Base-by-base conservation (phyloP, 2,113 vertebrate genomes). In the Colistium nudipinnis region DNA sequence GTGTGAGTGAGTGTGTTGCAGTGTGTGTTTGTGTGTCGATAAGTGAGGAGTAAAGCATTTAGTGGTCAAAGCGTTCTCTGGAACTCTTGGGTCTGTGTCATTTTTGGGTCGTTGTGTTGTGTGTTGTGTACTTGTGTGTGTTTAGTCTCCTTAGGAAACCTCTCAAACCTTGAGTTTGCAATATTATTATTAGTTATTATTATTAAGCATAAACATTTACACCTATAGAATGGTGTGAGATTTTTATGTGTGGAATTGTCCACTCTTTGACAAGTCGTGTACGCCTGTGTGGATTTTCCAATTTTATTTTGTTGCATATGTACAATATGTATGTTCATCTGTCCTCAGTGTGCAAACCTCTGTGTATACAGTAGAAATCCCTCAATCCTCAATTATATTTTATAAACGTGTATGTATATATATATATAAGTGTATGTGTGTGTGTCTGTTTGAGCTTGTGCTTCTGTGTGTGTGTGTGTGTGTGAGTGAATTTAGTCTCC, bases 21-120 rank as follows among this genome's bases (percentile, higher is more conserved):
- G 71, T 60, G 55, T 31, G 64, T 55, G 81, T 75, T 65, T 68
- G 64, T 54, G 65, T 64, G 57, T 57, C 27, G 35, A 35, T 62
- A 76, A 62, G 63, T 72, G 70, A 54, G 55, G 72, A 73, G 73
- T 83, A 80, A 87, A 87, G 79, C 72, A 72, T 84, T 88, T 78
- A 85, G 88, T 71, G 80, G 80, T 81, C 78, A 47, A 24, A 51
- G 72, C 52, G 78, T 62, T 74, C 77, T 49, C 5, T 31, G 31
- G 38, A 74, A 27, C 80, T 69, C 51, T 74, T 56, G 16, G 2
- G 25, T 14, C 12, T 68, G 36, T 28, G 25, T 63, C n/a, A n/a
- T n/a, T n/a, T n/a, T n/a, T n/a, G n/a, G n/a, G n/a, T n/a, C n/a
- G n/a, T n/a, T n/a, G 27, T 65, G 28, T 64, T 17, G 64, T 43